phyloP scores from a whole-genome alignment of 2,888 invertebrate species.

The Nemapogon koenigi region DNA sequence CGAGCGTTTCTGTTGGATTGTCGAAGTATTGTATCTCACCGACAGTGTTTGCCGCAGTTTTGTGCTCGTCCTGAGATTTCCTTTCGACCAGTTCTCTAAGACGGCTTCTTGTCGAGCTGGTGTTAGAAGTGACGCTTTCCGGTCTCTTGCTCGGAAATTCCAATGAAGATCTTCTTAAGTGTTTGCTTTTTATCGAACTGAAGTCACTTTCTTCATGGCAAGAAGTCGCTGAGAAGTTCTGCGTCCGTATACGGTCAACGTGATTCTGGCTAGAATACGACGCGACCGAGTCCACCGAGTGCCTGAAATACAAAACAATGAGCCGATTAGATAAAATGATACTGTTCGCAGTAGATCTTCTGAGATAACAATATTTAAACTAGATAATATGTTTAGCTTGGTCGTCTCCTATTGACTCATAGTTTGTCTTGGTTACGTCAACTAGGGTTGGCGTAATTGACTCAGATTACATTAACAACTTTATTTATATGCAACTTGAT shows the following conservation, averaged over 20 bases:
- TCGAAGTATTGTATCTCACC: conserved; percentile 59
- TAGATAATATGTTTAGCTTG: conserved; percentile 31
- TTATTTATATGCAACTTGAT: no score
- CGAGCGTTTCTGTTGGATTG: conserved; percentile 56
- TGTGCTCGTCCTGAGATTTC: conserved; percentile 59
- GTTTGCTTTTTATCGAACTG: conserved; percentile 58
- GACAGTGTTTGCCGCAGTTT: conserved; percentile 51
- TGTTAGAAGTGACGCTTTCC: conserved; percentile 54
- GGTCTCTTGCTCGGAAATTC: conserved; percentile 50
- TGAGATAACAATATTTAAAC: conserved; percentile 40
- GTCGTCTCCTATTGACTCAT: conserved; percentile 30
- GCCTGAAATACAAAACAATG: conserved; percentile 49
- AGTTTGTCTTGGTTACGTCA: conserved; percentile 17
- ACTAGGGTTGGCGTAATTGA: no score
- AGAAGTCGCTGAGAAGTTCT: conserved; percentile 62
- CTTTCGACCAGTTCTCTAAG: conserved; percentile 60
- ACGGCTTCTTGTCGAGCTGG: conserved; percentile 61
- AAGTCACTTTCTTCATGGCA: conserved; percentile 58
- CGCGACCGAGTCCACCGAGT: conserved; percentile 66
- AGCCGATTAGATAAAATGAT: conserved; percentile 41
- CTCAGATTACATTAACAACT: no score
- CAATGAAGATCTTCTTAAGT: conserved; percentile 54
- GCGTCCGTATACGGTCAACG: conserved; percentile 64
- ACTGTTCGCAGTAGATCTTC: conserved; percentile 17
- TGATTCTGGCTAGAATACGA: conserved; percentile 67